Base-by-base conservation (phyloP, 2,888 invertebrate species). In the Heterodera filipjevi region DNA sequence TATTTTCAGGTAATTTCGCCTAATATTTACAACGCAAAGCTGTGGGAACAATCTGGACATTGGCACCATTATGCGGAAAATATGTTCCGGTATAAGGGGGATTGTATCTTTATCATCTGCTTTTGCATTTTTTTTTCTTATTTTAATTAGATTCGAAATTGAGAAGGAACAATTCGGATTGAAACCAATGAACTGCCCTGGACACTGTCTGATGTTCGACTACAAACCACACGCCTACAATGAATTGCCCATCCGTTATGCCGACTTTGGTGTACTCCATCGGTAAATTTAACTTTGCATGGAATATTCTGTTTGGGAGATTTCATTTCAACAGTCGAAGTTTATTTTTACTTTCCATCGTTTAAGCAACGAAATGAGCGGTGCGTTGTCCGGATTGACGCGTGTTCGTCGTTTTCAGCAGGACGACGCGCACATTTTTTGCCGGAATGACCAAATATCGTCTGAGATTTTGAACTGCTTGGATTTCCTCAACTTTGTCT, bases 101-200 rank as follows among this genome's bases (percentile, higher is more conserved):
- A 27, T 19, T 35, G 71, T 35, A 27, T 39, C n/a, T 71, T 12
- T 35, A 2, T 53, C 10, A 44, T 32, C 19, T 16, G 14, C 12
- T 53, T 3, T 27, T 16, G 19, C 35, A 44, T 73, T 30, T 3
- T 12, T 3, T 49, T 49, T 33, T 12, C 30, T n/a, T 0, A 12
- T 44, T 71, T 84, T 39, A 22, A 66, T 3, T 70, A 87, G 87
- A 49, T 84, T 89, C 75, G 88, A 88, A 72, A 84, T 87, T 27
- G 89, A 89, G 90, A 97, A 98, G 90, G 97, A 99, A 89, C 94
- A 93, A 12, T 99, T 94, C 90, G 98, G 96, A 0, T 91, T 12
- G 3, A 99, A 99, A 89, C 99, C 99, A 0, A 99, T 99, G 99
- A 99, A 99, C 90, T 99, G 99, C 89, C 99, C 99, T 0, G 98